Evolutionary conservation across 2,888 invertebrate species (phyloP), one percentile per base, ranked within the genome.

Genomic region (Tipula confusa): DNA sequence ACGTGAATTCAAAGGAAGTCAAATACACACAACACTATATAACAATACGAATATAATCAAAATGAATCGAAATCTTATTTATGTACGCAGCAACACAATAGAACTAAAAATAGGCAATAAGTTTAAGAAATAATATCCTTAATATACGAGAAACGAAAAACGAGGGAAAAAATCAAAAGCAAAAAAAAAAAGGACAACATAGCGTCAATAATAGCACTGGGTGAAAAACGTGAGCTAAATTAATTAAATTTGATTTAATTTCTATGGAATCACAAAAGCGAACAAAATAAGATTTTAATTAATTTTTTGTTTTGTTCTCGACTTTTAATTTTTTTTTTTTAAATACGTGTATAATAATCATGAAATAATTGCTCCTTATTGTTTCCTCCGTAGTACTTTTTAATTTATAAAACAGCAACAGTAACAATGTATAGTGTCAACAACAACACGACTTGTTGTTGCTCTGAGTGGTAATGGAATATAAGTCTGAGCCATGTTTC

Each of bases 161-260:
- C 24, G 7, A 3, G 43, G 43, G 43, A 15, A 43, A 6, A 43
- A 43, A 4, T 5, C 64, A 11, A 64, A 64, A 24, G n/a, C 6
- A 64, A 64, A 11, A 6, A 43, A 15, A 43, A 38, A 43, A 43
- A 43, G 64, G 11, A 18, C 64, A 64, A 64, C 64, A n/a, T n/a
- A 64, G 64, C 7, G 6, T 24, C 64, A 64, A 64, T 64, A 64
- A 64, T 24, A 64, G 64, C 64, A 64, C 4, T 24, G 11, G 13
- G n/a, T n/a, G 11, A 64, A 64, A 64, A 64, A 64, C 64, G 64
- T 64, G 64, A 64, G 24, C 24, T 64, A 64, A 64, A 64, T 64
- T 64, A 64, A 64, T 64, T 64, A 11, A 64, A 64, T 64, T 64
- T 64, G 64, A 64, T 64, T 64, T 64, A 64, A 64, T 64, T 64